Conservation (phyloP, 2,113 vertebrate genomes). For the Sphyrna mokarran region DNA sequence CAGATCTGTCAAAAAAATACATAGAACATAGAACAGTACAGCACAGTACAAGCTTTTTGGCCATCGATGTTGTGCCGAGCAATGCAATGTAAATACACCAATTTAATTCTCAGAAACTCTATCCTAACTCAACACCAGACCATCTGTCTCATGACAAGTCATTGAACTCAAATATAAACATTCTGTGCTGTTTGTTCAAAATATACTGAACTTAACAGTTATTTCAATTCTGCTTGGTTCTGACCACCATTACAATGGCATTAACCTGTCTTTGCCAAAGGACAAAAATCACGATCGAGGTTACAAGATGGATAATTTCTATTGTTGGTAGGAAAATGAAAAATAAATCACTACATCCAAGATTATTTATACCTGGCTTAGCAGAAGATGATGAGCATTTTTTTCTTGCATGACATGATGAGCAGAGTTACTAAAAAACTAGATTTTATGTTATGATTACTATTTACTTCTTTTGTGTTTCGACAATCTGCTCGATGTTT, state of each 20-base stretch:
- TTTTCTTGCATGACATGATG: neutral
- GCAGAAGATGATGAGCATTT: neutral
- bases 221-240: neutral
- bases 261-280: neutral
- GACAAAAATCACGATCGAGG: neutral
- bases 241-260: neutral
- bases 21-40: too few relatives aligned
- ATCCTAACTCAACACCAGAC: neutral
- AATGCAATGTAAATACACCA: neutral
- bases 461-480: neutral
- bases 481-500: neutral
- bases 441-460: neutral
- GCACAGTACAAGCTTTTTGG: too few relatives aligned
- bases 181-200: neutral
- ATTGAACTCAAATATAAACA: neutral
- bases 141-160: neutral
- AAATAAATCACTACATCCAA: neutral
- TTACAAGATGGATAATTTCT: neutral
- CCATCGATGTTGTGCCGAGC: too few relatives aligned
- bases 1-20: neutral
- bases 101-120: neutral
- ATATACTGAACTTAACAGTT: neutral
- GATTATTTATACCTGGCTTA: neutral
- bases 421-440: neutral
- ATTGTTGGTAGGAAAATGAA: neutral